These are phyloP conservation scores for Erannis defoliaria DNA, from an alignment of 2,888 invertebrate species.

Conservation along the genomic window DNA sequence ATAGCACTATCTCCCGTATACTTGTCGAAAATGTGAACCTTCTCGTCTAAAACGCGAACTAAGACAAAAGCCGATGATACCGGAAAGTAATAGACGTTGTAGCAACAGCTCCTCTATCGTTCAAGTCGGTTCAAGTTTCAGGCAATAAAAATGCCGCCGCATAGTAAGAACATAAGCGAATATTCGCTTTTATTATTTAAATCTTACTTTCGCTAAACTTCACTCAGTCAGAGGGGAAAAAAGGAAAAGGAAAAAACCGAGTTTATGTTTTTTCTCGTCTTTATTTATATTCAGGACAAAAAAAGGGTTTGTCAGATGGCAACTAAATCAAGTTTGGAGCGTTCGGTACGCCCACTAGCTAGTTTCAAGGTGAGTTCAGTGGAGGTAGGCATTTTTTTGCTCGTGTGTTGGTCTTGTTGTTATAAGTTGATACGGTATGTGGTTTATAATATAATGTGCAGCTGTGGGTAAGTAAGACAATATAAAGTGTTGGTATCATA, in stretches of 20 bases:
- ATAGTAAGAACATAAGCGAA: constrained; percentile 64
- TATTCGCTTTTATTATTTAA: constrained; percentile 78
- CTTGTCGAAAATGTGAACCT: constrained; percentile 23
- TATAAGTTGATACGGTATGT: constrained; percentile 3
- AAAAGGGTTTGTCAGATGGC: constrained; percentile 84
- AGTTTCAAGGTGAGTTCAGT: constrained; percentile 76
- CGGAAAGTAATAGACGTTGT: not conserved
- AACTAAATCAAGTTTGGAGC: constrained; percentile 82
- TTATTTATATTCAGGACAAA: constrained; percentile 85
- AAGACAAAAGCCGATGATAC: not conserved
- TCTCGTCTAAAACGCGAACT: constrained; percentile 11
- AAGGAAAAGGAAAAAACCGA: constrained; percentile 62
- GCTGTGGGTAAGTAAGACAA: constrained; percentile 1
- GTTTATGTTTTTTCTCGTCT: constrained; percentile 72
- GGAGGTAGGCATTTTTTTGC: constrained; percentile 72
- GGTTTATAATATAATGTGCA: constrained; percentile 19
- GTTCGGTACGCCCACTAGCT: constrained; percentile 76
- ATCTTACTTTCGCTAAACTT: constrained; percentile 79
- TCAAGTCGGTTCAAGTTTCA: constrained; percentile 22
- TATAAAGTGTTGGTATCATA: too few relatives aligned
- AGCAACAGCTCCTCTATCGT: not conserved
- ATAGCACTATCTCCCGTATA: constrained; percentile 57
- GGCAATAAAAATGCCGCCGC: constrained; percentile 62
- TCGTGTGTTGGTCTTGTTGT: constrained; percentile 48
- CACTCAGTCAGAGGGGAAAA: constrained; percentile 66